Conservation (phyloP, 2,113 vertebrate species). For the Recurvirostra avosetta region DNA sequence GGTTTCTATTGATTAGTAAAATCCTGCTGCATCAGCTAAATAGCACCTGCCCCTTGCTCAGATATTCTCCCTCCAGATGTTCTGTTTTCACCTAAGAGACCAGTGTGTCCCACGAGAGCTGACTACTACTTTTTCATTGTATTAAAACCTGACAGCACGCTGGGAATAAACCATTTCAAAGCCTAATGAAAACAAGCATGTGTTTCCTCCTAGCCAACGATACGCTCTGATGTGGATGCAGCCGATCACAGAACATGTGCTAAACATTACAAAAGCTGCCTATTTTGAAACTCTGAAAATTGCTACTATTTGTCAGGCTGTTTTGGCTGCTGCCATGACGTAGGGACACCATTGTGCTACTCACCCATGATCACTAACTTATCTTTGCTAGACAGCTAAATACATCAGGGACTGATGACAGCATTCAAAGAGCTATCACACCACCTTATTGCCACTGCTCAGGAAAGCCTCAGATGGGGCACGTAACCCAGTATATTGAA, state of each 20-base stretch:
- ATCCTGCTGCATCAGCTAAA: constrained; percentile 43
- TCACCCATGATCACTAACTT: fast-evolving
- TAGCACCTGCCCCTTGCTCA: constrained; percentile 5
- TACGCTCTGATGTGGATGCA: neutral
- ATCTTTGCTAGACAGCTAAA: neutral
- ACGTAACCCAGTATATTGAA: neutral
- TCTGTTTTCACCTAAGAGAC: constrained; percentile 4
- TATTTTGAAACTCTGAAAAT: neutral
- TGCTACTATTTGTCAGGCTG: neutral
- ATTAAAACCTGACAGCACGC: neutral
- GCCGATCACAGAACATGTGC: neutral
- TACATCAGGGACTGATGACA: neutral
- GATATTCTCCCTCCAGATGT: neutral
- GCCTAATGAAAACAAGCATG: constrained; percentile 5
- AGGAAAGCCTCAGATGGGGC: neutral
- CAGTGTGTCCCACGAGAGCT: neutral
- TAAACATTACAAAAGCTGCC: neutral
- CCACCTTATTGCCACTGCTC: neutral
- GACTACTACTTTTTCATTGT: constrained; percentile 12
- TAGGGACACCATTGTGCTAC: neutral
- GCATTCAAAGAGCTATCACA: neutral
- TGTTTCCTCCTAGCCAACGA: neutral
- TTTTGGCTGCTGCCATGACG: neutral
- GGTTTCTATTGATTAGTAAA: neutral
- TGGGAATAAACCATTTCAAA: neutral